A percentile compares a stretch with the other conserved stretches of the same genome.
These are phyloP conservation scores for Halocynthia roretzi DNA, from an alignment of 23 tunicate species.

Conservation along the genomic window DNA sequence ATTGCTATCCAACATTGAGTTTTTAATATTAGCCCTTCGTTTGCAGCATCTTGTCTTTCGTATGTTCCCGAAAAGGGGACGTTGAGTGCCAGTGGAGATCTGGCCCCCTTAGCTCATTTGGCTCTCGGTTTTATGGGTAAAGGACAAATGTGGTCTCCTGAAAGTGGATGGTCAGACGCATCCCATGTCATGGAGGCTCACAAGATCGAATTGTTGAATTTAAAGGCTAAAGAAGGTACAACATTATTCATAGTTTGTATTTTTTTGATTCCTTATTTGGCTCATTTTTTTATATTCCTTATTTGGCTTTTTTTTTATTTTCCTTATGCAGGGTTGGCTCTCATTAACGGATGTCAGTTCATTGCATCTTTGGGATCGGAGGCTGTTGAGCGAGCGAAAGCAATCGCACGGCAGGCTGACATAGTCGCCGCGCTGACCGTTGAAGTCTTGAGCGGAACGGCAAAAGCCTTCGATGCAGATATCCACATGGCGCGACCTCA, in stretches of 20 bases:
- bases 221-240: conserved; percentile 82
- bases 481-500: conserved; percentile 94
- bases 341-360: conserved; percentile 93
- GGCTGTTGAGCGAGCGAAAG: conserved; percentile 79
- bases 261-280: too few relatives aligned
- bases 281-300: too few relatives aligned
- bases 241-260: too few relatives aligned
- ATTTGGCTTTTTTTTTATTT: too few relatives aligned
- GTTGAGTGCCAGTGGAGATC: conserved; percentile 91
- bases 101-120: conserved; percentile 88
- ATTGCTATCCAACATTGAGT: background rate
- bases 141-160: conserved; percentile 96
- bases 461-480: conserved; percentile 78
- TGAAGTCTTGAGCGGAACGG: conserved; percentile 84
- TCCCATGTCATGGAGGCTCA: conserved; percentile 49
- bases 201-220: conserved; percentile 35
- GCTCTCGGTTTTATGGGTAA: conserved; percentile 90
- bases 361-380: conserved; percentile 73
- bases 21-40: background rate
- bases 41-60: conserved; percentile 76
- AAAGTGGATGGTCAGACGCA: conserved; percentile 84
- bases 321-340: conserved; percentile 52
- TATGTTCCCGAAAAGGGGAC: conserved; percentile 96
- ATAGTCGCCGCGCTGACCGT: conserved; percentile 92
- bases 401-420: conserved; percentile 89